phyloP scores from a whole-genome alignment of 2,113 vertebrate genomes.

The Nematolebias whitei region DNA sequence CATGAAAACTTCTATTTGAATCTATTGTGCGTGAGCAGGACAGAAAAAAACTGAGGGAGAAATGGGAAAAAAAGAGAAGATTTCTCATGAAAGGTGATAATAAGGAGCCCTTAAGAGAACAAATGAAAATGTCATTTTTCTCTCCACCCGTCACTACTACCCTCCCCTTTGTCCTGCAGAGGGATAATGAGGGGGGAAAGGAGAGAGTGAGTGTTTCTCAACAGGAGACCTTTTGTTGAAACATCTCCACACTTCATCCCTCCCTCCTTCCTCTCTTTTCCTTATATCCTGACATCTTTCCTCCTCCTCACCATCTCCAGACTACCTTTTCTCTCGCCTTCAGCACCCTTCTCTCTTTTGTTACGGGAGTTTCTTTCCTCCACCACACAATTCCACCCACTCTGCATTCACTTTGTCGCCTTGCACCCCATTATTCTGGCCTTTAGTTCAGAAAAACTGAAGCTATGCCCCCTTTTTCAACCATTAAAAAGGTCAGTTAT shows the following conservation, averaged over 20 bases:
- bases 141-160: not conserved
- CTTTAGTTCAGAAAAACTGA: slow-evolving; percentile 52
- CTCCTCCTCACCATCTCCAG: slow-evolving; percentile 17
- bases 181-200: slow-evolving; percentile 66
- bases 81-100: slow-evolving; percentile 77
- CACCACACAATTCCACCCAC: slow-evolving; percentile 22
- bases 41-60: slow-evolving; percentile 7
- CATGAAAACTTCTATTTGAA: slow-evolving; percentile 47
- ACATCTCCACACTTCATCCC: slow-evolving; percentile 43
- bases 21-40: slow-evolving; percentile 39
- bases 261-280: slow-evolving; percentile 3
- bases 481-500: slow-evolving; percentile 69
- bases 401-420: slow-evolving; percentile 17
- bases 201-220: slow-evolving; percentile 67
- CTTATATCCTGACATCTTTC: slow-evolving; percentile 30
- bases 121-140: slow-evolving; percentile 75
- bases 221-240: slow-evolving; percentile 71
- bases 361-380: slow-evolving; percentile 21
- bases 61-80: slow-evolving; percentile 35
- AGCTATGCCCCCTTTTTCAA: slow-evolving; percentile 29
- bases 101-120: slow-evolving; percentile 76
- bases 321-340: slow-evolving; percentile 21
- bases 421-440: slow-evolving; percentile 37
- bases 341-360: slow-evolving; percentile 26
- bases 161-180: slow-evolving; percentile 50